Base-by-base conservation (phyloP, 2,113 vertebrate species). In the Eudyptes chrysolophus region DNA sequence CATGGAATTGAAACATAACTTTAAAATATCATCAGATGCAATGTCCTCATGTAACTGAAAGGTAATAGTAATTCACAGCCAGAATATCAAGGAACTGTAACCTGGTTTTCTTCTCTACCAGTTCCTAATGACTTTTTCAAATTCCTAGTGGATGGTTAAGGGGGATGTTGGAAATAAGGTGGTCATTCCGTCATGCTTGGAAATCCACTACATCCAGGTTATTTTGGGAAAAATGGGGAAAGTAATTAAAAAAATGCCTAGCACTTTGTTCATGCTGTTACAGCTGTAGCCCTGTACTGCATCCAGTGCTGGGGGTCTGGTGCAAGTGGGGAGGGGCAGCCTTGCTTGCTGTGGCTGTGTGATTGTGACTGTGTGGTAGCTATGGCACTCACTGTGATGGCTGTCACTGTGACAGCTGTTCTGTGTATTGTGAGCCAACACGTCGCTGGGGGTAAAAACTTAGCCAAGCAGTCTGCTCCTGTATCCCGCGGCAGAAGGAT, bases 401-500 rank as follows among this genome's bases (percentile, higher is more conserved):
- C 13, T 2, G 12, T 25, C 34, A 25, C 40, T 16, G 42, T 32
- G 49, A 25, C 2, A 6, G 27, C 58, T 57, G n/a, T 9, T 27
- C 61, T 75, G 42, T 2, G 2, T 4, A 2, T 29, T 20, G 34
- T 2, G 49, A 58, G 54, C 29, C 40, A 14, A 44, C 46, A 13
- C 40, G 5, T 4, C 1, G 0, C 21, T 6, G 84, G 4, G 30
- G 25, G 8, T 21, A 26, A 29, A 36, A 21, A 2, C 21, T 5
- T 3, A 7, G 38, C 54, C 22, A 27, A 68, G 58, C 48, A 57
- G 29, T 38, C 29, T 0, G 11, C 46, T 29, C 36, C 60, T 65
- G 57, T 34, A 21, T 22, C 8, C 38, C 1, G 1, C 3, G 6
- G 48, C 29, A 18, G 72, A 61, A 71, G 36, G 22, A 6, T 19